Evolutionary conservation across 1,140 invertebrate genomes (phyloP), one percentile per base, ranked within the genome.

Genomic region (Drosophila micromelanica): DNA sequence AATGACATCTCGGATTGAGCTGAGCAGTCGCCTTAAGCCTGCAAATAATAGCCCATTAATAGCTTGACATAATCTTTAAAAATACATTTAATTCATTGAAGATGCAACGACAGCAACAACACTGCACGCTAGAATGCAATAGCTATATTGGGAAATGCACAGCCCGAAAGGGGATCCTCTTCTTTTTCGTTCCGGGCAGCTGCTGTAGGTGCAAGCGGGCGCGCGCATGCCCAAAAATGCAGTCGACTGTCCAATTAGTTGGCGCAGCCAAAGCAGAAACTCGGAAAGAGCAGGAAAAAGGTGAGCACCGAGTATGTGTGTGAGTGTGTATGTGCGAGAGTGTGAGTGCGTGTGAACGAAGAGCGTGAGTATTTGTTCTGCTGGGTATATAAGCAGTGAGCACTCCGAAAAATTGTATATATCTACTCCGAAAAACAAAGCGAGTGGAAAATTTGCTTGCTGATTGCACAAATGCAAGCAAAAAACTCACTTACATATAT

Each of bases 201-300:
- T 45, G 30, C 63, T 13, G 15, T 61, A 59, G 51, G 76, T 76
- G 77, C 67, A 84, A 71, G 82, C 68, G 72, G 61, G 62, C 60
- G 46, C 70, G 72, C 64, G 42, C 62, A 73, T 73, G 62, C 52
- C 74, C 64, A 68, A 73, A 73, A 67, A 49, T 73, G 64, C 55
- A 73, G 51, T 62, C 54, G 64, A 55, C 46, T 86, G 82, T 81
- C 82, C 81, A 86, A 86, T 86, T 86, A 87, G 81, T 81, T 85
- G 82, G 68, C 76, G 74, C 76, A 71, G 65, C 51, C 64, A 72
- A 17, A 15, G 54, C 48, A 69, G 45, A 54, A 42, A 48, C 27
- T 61, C 64, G 55, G 20, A 54, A 67, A 45, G 59, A 69, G 74
- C 52, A 71, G 63, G 46, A 69, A 60, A 60, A 61, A 62, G 59